phyloP scores from a whole-genome alignment of 2,888 invertebrate species.

The Auanema freiburgensis region DNA sequence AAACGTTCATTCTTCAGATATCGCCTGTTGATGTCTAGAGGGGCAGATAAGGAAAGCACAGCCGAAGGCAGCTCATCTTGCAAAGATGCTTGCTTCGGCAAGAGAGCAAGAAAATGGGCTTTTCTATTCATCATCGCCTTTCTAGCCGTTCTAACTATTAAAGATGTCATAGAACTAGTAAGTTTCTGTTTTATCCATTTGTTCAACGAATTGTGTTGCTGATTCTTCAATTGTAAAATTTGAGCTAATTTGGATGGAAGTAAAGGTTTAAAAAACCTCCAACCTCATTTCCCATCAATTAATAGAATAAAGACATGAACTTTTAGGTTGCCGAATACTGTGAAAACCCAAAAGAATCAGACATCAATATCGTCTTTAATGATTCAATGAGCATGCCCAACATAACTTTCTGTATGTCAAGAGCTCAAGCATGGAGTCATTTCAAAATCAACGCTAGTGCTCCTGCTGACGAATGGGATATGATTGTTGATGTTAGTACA shows the following conservation, averaged over 20 bases:
- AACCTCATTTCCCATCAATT: not conserved
- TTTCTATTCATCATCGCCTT: slow-evolving; percentile 60
- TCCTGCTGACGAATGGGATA: slow-evolving; percentile 54
- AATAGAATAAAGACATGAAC: not conserved
- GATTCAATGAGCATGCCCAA: slow-evolving; percentile 63
- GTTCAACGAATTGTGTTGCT: not conserved
- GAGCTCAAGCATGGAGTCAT: slow-evolving; percentile 60
- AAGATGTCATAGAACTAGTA: slow-evolving; percentile 58
- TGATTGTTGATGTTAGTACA: slow-evolving; percentile 42
- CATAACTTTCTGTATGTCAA: slow-evolving; percentile 62
- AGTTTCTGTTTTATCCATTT: slow-evolving; percentile 7
- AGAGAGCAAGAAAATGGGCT: slow-evolving; percentile 51
- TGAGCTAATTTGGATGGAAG: no score
- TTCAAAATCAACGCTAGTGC: slow-evolving; percentile 53
- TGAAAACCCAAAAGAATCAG: slow-evolving; percentile 58
- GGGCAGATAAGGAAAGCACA: no score
- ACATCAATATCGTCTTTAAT: slow-evolving; percentile 62
- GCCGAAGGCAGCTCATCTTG: slow-evolving; percentile 14
- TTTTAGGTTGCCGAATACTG: slow-evolving; percentile 55
- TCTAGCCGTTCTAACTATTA: slow-evolving; percentile 59
- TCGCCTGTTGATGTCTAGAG: no score
- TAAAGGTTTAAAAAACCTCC: slow-evolving; percentile 1
- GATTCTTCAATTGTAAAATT: no score
- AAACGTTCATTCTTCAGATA: no score
- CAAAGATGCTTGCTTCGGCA: slow-evolving; percentile 48